Base-by-base conservation (phyloP, 2,888 invertebrate species). In the Cheilosia grossa region DNA sequence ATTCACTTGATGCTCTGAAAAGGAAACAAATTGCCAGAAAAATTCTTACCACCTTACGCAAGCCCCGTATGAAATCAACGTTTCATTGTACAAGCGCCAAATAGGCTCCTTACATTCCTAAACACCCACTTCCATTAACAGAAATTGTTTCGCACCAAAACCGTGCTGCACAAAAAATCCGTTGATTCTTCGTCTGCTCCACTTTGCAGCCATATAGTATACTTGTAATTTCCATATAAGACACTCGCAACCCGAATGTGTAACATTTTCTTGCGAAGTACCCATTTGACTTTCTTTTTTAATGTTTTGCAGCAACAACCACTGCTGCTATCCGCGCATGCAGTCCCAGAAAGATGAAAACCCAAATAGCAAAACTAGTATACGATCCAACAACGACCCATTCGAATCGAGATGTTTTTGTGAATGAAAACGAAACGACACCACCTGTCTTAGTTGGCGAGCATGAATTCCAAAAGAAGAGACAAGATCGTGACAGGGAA, bases 401-500 rank as follows among this genome's bases (percentile, higher is more conserved):
- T 59, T 58, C 80, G 15, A 83, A 54, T 13, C 64, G 21, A 42
- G 21, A 42, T 70, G 56, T 72, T 51, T 30, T 54, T 75, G 53
- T 75, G 74, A 83, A 83, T 80, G 70, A 74, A 83, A 83, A 49
- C 10, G 70, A 75, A 61, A 53, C 67, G 58, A 53, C 74, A 33
- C 4, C 51, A 15, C 21, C 24, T 21, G 24, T 15, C 10, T 13
- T 5, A 5, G 51, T 15, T 6, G 47, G 58, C 33, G 73, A 79
- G 27, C 61, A 86, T 19, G 87, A 88, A 33, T 88, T 88, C 75
- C 74, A 83, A 24, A 87, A 88, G 64, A 89, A 88, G 63, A 89
- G 88, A 66, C 51, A 87, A 13, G 88, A 89, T 61, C 87, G 88
- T 4, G 87, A 89, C 49, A 86, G 87, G 63, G 89, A 89, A 75